Evolutionary conservation across 2,113 vertebrate species (phyloP).

Genomic region (Coracopsis vasa): DNA sequence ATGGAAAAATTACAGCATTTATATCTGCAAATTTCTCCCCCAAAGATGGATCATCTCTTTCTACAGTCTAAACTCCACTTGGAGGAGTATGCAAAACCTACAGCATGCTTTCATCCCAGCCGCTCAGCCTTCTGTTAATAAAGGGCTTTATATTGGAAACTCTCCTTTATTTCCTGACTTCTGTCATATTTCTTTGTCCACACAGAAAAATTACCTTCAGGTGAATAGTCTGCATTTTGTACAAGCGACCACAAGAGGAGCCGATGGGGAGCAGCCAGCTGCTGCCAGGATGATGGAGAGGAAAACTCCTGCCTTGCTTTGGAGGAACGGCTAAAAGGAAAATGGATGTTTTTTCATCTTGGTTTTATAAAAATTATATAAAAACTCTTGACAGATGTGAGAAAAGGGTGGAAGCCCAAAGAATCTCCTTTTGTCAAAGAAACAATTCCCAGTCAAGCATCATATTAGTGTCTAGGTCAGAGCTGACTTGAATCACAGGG

Average conservation of each 20-base stretch:
- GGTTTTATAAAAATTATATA: not conserved
- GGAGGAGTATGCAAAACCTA: not conserved
- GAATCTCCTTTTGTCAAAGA: not conserved
- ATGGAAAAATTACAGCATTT: not conserved
- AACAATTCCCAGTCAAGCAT: not conserved
- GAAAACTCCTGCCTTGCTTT: not conserved
- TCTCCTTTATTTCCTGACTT: not conserved
- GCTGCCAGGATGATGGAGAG: not conserved
- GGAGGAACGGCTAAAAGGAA: not conserved
- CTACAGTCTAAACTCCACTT: not conserved
- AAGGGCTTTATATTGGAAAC: not conserved
- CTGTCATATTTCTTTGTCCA: not conserved
- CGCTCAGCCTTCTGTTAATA: not conserved
- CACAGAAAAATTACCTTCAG: not conserved
- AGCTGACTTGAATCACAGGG: not conserved
- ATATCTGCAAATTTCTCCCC: not conserved
- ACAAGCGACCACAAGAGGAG: not conserved
- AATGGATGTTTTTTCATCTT: not conserved
- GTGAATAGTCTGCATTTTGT: not conserved
- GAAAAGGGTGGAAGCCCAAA: not conserved
- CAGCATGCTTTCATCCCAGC: fast-evolving
- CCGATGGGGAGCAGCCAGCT: not conserved
- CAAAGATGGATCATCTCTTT: not conserved
- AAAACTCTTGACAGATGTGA: not conserved
- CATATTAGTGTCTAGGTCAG: not conserved